Evolutionary conservation across 2,888 invertebrate genomes (phyloP).

Genomic region (Diarsia mendica): DNA sequence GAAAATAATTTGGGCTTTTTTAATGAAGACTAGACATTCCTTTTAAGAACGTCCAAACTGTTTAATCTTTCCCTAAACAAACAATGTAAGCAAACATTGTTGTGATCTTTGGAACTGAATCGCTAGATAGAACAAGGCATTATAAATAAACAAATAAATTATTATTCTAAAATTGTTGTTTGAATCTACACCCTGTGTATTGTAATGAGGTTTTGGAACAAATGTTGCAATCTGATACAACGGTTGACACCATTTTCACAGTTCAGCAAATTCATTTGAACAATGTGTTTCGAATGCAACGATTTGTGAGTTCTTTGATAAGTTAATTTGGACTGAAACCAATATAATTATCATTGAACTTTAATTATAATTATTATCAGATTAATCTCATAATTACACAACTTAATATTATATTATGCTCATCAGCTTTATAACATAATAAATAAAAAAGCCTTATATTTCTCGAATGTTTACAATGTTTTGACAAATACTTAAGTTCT

Average conservation of each 20-base stretch:
- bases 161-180: slow-evolving; percentile 61
- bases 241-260: slow-evolving; percentile 24
- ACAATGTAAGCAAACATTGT: slow-evolving; percentile 43
- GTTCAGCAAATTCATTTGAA: slow-evolving; percentile 26
- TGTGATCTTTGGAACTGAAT: slow-evolving; percentile 51
- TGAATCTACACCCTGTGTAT: slow-evolving; percentile 41
- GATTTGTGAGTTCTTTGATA: slow-evolving; percentile 9
- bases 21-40: background rate
- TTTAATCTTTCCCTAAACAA: background rate
- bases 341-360: background rate
- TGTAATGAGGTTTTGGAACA: slow-evolving; percentile 34
- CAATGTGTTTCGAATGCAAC: slow-evolving; percentile 17
- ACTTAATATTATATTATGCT: background rate
- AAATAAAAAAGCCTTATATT: too few species aligned
- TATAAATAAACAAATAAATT: slow-evolving; percentile 63
- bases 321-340: slow-evolving; percentile 8
- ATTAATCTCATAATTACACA: background rate
- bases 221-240: slow-evolving; percentile 47
- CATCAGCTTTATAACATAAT: too few species aligned
- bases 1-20: background rate
- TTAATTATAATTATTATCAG: background rate
- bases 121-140: slow-evolving; percentile 62
- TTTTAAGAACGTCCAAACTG: background rate
- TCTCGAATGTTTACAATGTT: too few species aligned
- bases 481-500: too few species aligned